Evolutionary conservation across 2,797 vertebrate species (phyloP).

Genomic region (Momotus momota): DNA sequence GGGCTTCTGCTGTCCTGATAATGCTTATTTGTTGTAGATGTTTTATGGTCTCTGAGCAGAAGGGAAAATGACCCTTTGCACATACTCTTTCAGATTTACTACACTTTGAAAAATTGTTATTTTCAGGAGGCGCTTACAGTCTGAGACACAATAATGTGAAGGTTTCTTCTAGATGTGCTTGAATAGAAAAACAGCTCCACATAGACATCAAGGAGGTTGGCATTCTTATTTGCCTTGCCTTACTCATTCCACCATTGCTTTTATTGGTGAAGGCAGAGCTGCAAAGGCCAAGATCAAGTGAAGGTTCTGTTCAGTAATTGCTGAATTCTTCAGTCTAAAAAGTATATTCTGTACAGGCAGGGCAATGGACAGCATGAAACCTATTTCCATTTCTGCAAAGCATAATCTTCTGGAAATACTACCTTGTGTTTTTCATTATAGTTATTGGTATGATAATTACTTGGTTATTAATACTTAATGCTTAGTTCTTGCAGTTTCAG

Average conservation of each 20-base stretch:
- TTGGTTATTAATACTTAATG: slow-evolving; percentile 41
- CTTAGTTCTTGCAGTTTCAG: background rate
- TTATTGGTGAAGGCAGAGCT: background rate
- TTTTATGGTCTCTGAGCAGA: background rate
- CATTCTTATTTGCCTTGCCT: background rate
- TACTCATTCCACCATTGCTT: background rate
- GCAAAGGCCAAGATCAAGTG: background rate
- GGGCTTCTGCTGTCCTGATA: background rate
- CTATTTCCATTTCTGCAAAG: background rate
- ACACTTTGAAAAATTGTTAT: background rate
- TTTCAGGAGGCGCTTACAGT: background rate
- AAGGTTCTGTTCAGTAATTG: background rate
- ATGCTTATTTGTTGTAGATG: background rate
- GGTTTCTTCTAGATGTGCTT: background rate
- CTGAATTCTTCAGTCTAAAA: background rate
- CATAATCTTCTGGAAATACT: background rate
- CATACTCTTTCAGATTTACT: background rate
- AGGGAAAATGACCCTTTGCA: background rate
- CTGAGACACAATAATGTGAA: background rate
- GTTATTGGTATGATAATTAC: slow-evolving; percentile 17
- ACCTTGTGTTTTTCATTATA: background rate
- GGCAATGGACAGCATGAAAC: background rate
- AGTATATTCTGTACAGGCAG: background rate
- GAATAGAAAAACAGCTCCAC: background rate
- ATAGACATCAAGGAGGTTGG: background rate